phyloP scores from a whole-genome alignment of 2,113 vertebrate genomes.

The Gobio gobio region DNA sequence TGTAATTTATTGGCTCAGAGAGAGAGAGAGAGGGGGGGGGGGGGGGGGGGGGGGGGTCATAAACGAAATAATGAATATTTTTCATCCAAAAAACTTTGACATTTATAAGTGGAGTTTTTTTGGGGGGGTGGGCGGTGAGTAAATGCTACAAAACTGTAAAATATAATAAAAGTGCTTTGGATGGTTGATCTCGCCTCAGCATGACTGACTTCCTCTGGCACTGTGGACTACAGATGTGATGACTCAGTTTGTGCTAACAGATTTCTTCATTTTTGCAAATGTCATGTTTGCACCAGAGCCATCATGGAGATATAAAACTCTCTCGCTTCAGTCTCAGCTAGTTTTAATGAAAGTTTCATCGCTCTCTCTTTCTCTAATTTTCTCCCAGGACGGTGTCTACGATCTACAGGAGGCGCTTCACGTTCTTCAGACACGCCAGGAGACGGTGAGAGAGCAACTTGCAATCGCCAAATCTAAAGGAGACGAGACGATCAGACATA shows the following conservation, averaged over 20 bases:
- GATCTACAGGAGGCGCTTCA: slow-evolving; percentile 92
- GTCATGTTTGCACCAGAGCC: slow-evolving; percentile 23
- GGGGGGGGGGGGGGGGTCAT: not conserved
- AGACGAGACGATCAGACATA: slow-evolving; percentile 85
- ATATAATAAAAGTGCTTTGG: not conserved
- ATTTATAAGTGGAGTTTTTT: not conserved
- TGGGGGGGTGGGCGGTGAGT: fast-evolving
- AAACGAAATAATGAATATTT: not conserved
- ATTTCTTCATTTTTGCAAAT: slow-evolving; percentile 36
- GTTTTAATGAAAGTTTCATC: not conserved
- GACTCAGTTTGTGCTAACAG: slow-evolving; percentile 41
- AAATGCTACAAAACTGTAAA: not conserved
- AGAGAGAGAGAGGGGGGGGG: fast-evolving
- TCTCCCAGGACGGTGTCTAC: slow-evolving; percentile 86
- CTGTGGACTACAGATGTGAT: slow-evolving; percentile 17
- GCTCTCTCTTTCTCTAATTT: not conserved
- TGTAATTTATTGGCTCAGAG: not conserved
- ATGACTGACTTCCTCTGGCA: slow-evolving; percentile 6
- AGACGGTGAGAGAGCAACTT: slow-evolving; percentile 83
- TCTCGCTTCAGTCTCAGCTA: not conserved
- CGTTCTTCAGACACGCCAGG: slow-evolving; percentile 86
- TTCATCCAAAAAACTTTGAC: not conserved
- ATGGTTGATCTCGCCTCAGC: not conserved
- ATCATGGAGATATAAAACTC: not conserved
- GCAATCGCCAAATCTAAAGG: slow-evolving; percentile 88